These are phyloP conservation scores for Calosoma granatense DNA, from an alignment of 1,140 invertebrate genomes.

Conservation along the genomic window DNA sequence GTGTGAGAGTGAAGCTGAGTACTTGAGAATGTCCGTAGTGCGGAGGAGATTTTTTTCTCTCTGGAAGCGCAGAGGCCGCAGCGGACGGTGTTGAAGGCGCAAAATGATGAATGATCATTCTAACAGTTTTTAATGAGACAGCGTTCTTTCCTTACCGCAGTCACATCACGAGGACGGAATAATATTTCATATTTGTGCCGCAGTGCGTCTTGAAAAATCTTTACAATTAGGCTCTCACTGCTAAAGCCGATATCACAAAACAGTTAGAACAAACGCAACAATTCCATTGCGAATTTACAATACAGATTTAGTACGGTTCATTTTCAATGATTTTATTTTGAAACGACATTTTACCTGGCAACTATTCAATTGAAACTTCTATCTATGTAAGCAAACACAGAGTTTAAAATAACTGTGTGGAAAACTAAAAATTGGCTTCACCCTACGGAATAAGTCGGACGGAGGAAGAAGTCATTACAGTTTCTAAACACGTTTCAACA, in stretches of 20 bases:
- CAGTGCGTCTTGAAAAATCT: background rate
- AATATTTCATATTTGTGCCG: slow-evolving; percentile 8
- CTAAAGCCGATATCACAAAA: no score
- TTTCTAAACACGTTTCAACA: slow-evolving; percentile 7
- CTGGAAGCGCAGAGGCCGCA: background rate
- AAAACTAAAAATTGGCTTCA: background rate
- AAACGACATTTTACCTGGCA: no score
- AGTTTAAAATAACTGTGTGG: no score
- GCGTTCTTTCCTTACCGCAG: slow-evolving; percentile 5
- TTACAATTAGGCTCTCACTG: background rate
- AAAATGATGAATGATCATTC: slow-evolving; percentile 7
- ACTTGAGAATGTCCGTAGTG: no score
- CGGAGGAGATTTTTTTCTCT: no score
- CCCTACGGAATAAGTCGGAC: background rate
- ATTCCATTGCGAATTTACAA: no score
- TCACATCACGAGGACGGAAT: background rate
- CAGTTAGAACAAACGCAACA: no score
- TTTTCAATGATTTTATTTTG: no score
- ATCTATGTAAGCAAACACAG: no score
- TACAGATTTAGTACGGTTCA: no score
- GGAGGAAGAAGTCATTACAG: slow-evolving; percentile 7
- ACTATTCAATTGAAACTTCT: no score
- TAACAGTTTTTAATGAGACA: slow-evolving; percentile 9
- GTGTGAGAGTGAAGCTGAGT: no score
- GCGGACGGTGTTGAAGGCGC: background rate